These are phyloP conservation scores for Lasioglossum pauxillum DNA, from an alignment of 2,888 invertebrate species.

Conservation along the genomic window DNA sequence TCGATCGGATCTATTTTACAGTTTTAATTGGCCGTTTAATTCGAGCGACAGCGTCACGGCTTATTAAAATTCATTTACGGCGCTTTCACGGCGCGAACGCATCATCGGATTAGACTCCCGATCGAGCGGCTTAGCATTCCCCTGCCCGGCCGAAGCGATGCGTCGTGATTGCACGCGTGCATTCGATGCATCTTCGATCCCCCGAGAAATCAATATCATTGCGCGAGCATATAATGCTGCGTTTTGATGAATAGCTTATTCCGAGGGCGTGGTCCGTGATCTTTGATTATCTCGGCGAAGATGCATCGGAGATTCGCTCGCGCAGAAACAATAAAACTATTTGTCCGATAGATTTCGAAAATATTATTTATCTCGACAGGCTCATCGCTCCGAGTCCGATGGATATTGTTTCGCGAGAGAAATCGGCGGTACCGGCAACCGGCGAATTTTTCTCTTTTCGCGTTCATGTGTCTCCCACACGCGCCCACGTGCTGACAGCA, in stretches of 20 bases:
- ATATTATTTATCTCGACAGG: neutral
- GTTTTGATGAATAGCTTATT: conserved; percentile 56
- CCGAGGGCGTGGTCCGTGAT: conserved; percentile 40
- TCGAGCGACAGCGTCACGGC: neutral
- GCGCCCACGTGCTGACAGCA: conserved; percentile 25
- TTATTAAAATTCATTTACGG: neutral
- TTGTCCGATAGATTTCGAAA: neutral
- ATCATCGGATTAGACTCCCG: conserved; percentile 24
- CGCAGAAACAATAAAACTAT: neutral
- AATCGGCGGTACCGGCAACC: neutral
- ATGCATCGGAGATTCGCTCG: conserved; percentile 15
- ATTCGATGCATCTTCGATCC: conserved; percentile 38
- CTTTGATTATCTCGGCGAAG: conserved; percentile 61
- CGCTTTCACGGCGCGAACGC: neutral
- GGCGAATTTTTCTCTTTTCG: neutral
- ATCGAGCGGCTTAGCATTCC: conserved; percentile 2
- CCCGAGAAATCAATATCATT: conserved; percentile 56
- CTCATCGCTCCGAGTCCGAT: neutral
- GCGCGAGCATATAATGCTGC: conserved; percentile 48
- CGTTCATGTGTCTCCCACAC: neutral
- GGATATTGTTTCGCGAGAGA: neutral
- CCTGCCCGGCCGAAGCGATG: neutral
- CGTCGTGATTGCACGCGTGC: conserved; percentile 33
- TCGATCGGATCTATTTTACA: conserved; percentile 3
- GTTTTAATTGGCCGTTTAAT: conserved; percentile 8